These are phyloP conservation scores for Heterodera schachtii DNA, from an alignment of 1,140 invertebrate genomes.

Conservation along the genomic window DNA sequence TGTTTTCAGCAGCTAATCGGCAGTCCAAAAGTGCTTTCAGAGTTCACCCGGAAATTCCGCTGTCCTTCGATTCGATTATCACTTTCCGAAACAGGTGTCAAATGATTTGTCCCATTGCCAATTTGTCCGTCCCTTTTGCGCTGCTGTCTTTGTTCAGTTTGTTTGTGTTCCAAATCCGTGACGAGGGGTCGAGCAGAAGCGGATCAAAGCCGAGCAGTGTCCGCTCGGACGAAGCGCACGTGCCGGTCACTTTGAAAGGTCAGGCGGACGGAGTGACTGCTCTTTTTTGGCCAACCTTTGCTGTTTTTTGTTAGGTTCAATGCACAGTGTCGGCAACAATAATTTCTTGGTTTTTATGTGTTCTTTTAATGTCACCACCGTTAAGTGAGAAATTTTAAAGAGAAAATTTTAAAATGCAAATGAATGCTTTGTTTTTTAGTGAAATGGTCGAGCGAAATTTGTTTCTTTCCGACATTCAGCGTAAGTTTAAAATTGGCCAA, in stretches of 20 bases:
- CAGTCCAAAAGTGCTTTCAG: slow-evolving; percentile 1
- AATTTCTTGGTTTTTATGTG: slow-evolving; percentile 68
- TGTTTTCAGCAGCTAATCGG: too few species aligned
- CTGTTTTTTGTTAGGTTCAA: slow-evolving; percentile 62
- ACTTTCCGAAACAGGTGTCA: slow-evolving; percentile 53
- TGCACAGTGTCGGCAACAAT: slow-evolving; percentile 66
- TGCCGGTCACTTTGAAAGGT: slow-evolving; percentile 55
- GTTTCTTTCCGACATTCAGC: slow-evolving; percentile 46
- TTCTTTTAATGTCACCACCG: slow-evolving; percentile 66
- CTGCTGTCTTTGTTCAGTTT: slow-evolving; percentile 12
- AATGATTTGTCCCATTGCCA: slow-evolving; percentile 31
- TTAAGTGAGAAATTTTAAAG: slow-evolving; percentile 34
- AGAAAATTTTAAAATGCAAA: background rate
- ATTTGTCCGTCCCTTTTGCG: background rate
- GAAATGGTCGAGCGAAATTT: slow-evolving; percentile 52
- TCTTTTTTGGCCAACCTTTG: too few species aligned
- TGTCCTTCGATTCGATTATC: slow-evolving; percentile 65
- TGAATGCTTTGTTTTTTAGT: slow-evolving; percentile 18
- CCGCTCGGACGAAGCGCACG: slow-evolving; percentile 29
- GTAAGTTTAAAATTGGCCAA: slow-evolving; percentile 45
- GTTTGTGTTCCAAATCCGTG: slow-evolving; percentile 49
- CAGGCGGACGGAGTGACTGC: too few species aligned
- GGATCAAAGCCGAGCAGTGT: background rate
- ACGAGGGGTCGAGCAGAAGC: slow-evolving; percentile 17
- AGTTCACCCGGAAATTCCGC: slow-evolving; percentile 66